Percentiles rank a stretch among this genome's conserved stretches.
Evolutionary conservation across 2,888 invertebrate species (phyloP).

Genomic region (Tanypteryx hageni): DNA sequence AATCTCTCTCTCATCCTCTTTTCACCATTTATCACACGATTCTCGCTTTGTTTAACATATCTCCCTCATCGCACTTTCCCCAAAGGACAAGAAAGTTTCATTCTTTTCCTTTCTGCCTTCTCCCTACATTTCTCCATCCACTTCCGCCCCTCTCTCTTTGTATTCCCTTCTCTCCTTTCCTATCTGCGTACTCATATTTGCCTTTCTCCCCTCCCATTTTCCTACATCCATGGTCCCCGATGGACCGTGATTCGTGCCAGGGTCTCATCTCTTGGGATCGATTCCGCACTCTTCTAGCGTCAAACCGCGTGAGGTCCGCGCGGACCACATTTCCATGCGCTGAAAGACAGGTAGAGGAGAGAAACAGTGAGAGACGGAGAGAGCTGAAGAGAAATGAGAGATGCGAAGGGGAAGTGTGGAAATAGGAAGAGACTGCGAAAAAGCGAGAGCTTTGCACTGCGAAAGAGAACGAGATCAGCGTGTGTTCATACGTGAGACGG

Average conservation of each 20-base stretch:
- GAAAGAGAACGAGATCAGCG: neutral
- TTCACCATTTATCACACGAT: neutral
- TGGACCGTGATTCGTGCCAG: slow-evolving; percentile 15
- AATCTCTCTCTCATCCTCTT: neutral
- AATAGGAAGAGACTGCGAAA: neutral
- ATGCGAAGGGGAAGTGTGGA: neutral
- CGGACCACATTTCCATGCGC: slow-evolving; percentile 22
- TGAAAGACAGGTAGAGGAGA: neutral
- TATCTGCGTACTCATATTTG: neutral
- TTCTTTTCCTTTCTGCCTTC: neutral
- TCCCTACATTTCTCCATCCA: neutral
- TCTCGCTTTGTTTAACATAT: neutral
- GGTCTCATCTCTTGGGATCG: neutral
- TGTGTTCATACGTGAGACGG: neutral
- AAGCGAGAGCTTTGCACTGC: neutral
- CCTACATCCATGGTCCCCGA: neutral
- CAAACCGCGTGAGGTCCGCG: neutral
- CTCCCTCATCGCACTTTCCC: neutral
- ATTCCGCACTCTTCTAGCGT: neutral
- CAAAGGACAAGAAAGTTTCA: neutral
- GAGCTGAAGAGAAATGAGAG: neutral
- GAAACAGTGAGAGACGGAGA: neutral
- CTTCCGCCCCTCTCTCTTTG: neutral
- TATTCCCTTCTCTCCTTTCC: neutral
- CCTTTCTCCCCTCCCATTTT: too few relatives aligned